Percentiles rank a stretch among this genome's conserved stretches.
Evolutionary conservation across 2,888 invertebrate species (phyloP).

Genomic region (Rhagophthalmus giganteus): DNA sequence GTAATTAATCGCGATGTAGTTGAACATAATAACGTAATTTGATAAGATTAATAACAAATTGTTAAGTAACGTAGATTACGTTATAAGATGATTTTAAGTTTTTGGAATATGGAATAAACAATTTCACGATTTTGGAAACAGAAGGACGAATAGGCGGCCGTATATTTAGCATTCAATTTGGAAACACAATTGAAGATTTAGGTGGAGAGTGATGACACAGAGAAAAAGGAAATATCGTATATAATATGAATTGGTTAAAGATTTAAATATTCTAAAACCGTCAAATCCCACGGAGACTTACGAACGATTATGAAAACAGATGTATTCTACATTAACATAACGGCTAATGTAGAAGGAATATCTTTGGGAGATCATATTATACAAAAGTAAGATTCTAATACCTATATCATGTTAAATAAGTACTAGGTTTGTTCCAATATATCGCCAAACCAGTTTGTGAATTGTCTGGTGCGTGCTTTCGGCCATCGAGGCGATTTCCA

Average conservation of each 20-base stretch:
- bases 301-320: constrained; percentile 35
- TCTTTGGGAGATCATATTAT: neutral
- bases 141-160: constrained; percentile 48
- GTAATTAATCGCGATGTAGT: too few relatives aligned
- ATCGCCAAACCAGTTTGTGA: too few relatives aligned
- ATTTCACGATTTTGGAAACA: constrained; percentile 55
- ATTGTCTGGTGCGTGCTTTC: too few relatives aligned
- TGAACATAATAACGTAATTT: too few relatives aligned
- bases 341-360: neutral
- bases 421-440: too few relatives aligned
- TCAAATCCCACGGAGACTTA: constrained; percentile 34
- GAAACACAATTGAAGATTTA: constrained; percentile 41
- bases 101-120: constrained; percentile 53
- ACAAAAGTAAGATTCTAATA: neutral
- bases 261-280: constrained; percentile 40
- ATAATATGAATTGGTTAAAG: constrained; percentile 46
- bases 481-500: too few relatives aligned
- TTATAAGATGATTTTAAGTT: too few relatives aligned
- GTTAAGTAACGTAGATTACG: too few relatives aligned
- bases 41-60: too few relatives aligned
- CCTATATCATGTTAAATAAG: neutral
- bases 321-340: neutral
- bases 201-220: constrained; percentile 51
- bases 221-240: constrained; percentile 45
- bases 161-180: constrained; percentile 39